A percentile compares a stretch with the other conserved stretches of the same genome.
Conservation (phyloP, 2,888 invertebrate species). For the Seira sanloemensis region DNA sequence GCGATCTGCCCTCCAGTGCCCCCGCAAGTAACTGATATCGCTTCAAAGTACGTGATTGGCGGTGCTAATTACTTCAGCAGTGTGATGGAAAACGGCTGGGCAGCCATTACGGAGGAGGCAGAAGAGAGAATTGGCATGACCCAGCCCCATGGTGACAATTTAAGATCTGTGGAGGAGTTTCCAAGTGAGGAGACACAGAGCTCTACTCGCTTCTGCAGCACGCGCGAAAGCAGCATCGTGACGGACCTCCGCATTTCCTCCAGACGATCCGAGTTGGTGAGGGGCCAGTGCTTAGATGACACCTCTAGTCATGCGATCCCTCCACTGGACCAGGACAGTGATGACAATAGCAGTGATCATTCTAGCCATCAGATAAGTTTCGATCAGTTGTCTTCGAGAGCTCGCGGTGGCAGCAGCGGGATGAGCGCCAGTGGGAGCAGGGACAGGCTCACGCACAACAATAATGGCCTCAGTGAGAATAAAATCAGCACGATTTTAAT, state of each 20-base stretch:
- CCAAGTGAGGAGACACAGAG: conserved; percentile 10
- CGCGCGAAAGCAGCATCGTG: too few species aligned
- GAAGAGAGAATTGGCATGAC: background rate
- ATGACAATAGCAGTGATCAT: conserved; percentile 64
- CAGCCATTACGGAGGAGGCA: background rate
- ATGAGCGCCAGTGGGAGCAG: background rate
- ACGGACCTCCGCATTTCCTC: background rate
- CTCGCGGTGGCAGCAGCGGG: background rate
- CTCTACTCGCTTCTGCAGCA: background rate
- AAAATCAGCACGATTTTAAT: conserved; percentile 61
- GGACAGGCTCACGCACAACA: conserved; percentile 18
- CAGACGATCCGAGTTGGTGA: background rate
- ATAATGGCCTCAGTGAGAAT: conserved; percentile 31
- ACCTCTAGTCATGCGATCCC: conserved; percentile 66
- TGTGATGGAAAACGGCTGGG: conserved; percentile 54
- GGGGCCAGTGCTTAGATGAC: conserved; percentile 25
- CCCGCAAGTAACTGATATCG: conserved; percentile 65
- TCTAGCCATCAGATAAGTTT: conserved; percentile 47
- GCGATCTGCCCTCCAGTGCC: conserved; percentile 59
- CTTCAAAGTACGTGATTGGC: conserved; percentile 60
- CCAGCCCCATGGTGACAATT: background rate
- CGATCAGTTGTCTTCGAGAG: background rate
- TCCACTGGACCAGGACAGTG: conserved; percentile 60
- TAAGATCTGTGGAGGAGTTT: conserved; percentile 37
- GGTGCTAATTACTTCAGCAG: conserved; percentile 51